Evolutionary conservation across 2,797 vertebrate genomes (phyloP).

Genomic region (Molothrus ater): DNA sequence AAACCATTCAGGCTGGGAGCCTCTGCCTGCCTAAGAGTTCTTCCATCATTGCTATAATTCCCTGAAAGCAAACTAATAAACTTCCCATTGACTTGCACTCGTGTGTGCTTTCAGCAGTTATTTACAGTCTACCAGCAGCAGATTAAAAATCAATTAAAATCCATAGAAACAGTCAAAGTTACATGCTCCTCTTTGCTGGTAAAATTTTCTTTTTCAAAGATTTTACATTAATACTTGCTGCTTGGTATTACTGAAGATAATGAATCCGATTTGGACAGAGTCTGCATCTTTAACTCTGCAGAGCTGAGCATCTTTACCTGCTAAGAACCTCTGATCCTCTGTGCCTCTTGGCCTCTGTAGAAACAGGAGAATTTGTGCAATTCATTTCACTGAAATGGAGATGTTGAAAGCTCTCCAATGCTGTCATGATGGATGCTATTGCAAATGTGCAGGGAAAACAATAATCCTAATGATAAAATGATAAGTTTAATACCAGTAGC

Average conservation of each 20-base stretch:
- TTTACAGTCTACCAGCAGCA: conserved; percentile 67
- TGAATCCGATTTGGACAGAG: conserved; percentile 53
- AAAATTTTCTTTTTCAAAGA: conserved; percentile 68
- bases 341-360: neutral
- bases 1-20: neutral
- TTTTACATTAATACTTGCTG: conserved; percentile 73
- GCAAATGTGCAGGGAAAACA: conserved; percentile 38
- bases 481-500: neutral
- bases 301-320: neutral
- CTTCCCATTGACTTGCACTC: conserved; percentile 63
- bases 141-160: conserved; percentile 80
- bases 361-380: conserved; percentile 45
- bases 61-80: conserved; percentile 70
- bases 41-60: conserved; percentile 62
- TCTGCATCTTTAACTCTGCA: neutral
- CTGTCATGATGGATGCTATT: conserved; percentile 28
- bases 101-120: conserved; percentile 64
- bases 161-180: conserved; percentile 60
- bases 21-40: neutral
- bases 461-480: conserved; percentile 45
- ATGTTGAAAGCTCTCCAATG: conserved; percentile 30
- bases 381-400: conserved; percentile 34
- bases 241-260: conserved; percentile 64
- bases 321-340: neutral
- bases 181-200: conserved; percentile 55